Base-by-base conservation (phyloP, 2,797 vertebrate genomes). In the Phrynocephalus vlangalii region DNA sequence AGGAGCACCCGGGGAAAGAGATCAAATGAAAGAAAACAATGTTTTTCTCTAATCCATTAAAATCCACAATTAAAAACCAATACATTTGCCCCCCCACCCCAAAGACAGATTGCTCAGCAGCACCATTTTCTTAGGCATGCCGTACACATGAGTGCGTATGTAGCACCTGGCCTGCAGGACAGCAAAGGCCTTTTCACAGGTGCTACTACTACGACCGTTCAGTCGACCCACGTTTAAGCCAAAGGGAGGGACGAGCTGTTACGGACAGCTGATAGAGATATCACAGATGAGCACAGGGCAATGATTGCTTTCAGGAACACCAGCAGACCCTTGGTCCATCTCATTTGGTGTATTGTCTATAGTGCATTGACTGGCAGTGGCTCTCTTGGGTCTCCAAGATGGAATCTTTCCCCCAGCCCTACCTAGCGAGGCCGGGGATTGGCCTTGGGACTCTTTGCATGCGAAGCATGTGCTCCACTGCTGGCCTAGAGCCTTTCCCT, bases 21-120 rank as follows among this genome's bases (percentile, higher is more conserved):
- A 96, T 95, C 91, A 95, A 97, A 96, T 92, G 88, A 95, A 94
- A 88, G 83, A 95, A 88, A 95, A 90, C 75, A 94, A 83, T 95
- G 95, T 95, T 96, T 96, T 95, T 94, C 87, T 92, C 87, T 75
- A 38, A 90, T 92, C 92, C 87, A 92, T 95, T 95, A 96, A 94
- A 95, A 95, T 86, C 92, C 94, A 95, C 91, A 95, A 94, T 93
- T 95, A 95, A 96, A 96, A 93, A n/a, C 83, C 63, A 94, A 90
- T 93, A 92, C 50, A 6, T 90, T 95, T 83, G 67, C 92, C 88
- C 38, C 38, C 38, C 38, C 38, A 44, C 38, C 86, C 83, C 86
- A 87, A 28, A 93, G 91, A 93, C 92, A 94, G 90, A 87, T 84
- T 91, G 88, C 33, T 82, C 44, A 86, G 91, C 88, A 38, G 91